These are phyloP conservation scores for Tryphoninae sp. DNA, from an alignment of 2,888 invertebrate species.

Conservation along the genomic window DNA sequence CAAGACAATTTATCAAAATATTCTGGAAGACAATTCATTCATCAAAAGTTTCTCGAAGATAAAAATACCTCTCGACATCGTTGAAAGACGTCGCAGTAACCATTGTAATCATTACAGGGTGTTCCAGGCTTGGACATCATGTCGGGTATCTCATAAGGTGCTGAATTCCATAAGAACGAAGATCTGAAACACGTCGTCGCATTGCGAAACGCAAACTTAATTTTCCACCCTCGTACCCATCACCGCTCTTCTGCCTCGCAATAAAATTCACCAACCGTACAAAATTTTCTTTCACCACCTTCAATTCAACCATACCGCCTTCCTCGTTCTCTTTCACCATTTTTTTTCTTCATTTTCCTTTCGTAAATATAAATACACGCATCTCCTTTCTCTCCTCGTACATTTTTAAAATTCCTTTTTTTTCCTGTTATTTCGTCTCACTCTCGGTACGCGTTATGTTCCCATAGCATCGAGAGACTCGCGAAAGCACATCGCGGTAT, in stretches of 20 bases:
- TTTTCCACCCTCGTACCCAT: not conserved
- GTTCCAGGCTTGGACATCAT: constrained; percentile 96
- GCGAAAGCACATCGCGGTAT: constrained; percentile 41
- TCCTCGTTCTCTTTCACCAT: constrained; percentile 25
- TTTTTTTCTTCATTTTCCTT: constrained; percentile 12
- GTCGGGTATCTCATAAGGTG: constrained; percentile 94
- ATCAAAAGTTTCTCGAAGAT: too few relatives aligned
- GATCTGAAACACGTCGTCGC: constrained; percentile 82
- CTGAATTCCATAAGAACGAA: constrained; percentile 93
- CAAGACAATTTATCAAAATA: too few relatives aligned
- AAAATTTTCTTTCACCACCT: constrained; percentile 37
- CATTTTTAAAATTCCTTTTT: not conserved
- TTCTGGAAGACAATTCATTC: too few relatives aligned
- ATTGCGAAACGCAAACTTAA: constrained; percentile 37
- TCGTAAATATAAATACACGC: not conserved
- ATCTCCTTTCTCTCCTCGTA: constrained; percentile 10
- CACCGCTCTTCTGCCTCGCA: not conserved
- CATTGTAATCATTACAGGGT: constrained; percentile 95
- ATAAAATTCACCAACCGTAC: constrained; percentile 33
- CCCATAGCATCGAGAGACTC: constrained; percentile 37
- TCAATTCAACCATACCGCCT: not conserved
- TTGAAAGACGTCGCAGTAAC: constrained; percentile 88
- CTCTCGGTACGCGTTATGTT: constrained; percentile 3
- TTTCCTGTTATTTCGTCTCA: not conserved
- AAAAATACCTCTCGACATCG: constrained; percentile 87